Evolutionary conservation across 2,797 vertebrate genomes (phyloP).

Genomic region (Eulemur albifrons): DNA sequence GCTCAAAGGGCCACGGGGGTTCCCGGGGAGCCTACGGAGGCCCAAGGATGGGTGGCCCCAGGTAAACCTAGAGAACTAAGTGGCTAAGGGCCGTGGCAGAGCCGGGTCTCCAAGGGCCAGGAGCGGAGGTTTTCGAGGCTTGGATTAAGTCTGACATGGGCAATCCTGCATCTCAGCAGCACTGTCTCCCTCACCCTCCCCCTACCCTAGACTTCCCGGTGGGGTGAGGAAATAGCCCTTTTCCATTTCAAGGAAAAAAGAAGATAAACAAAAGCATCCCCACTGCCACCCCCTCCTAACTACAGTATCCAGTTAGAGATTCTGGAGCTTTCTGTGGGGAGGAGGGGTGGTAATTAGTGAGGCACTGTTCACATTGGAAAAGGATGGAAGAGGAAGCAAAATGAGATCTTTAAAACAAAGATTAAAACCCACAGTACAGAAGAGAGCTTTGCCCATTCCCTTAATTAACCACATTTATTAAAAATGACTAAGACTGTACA

Average conservation of each 20-base stretch:
- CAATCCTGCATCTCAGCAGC: background rate
- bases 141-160: background rate
- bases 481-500: conserved; percentile 85
- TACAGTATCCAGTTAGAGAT: background rate
- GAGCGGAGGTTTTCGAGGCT: background rate
- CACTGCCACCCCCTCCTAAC: background rate
- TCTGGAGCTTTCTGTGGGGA: background rate
- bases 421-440: conserved; percentile 24
- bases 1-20: background rate
- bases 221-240: conserved; percentile 33
- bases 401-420: background rate
- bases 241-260: background rate
- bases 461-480: conserved; percentile 87
- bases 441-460: conserved; percentile 48
- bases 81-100: background rate
- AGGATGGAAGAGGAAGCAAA: background rate
- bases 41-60: background rate
- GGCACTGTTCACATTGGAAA: background rate
- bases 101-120: background rate
- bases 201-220: conserved; percentile 52
- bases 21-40: background rate
- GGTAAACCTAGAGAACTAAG: background rate
- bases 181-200: too few relatives aligned
- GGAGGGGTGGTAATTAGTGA: background rate
- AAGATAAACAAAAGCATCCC: conserved; percentile 30